These are phyloP conservation scores for Zosterops japonicus DNA, from an alignment of 2,113 vertebrate species.

Conservation along the genomic window DNA sequence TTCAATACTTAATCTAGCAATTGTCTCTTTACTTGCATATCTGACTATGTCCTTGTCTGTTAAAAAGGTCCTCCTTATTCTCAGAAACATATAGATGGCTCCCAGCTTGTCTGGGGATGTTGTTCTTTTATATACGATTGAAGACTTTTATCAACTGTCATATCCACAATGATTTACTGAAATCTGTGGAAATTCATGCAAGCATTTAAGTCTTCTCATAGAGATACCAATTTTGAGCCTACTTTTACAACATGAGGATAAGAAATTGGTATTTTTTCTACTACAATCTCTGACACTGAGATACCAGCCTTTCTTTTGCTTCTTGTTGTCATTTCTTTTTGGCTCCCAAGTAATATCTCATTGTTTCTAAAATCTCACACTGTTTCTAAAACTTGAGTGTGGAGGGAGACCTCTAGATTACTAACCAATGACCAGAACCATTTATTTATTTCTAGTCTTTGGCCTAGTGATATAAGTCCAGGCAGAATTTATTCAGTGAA, in stretches of 20 bases:
- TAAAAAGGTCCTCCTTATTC: background rate
- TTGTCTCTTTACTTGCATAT: accelerated
- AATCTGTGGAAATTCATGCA: background rate
- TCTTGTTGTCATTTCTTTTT: background rate
- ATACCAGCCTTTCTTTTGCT: background rate
- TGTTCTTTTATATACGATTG: background rate
- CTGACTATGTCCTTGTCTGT: background rate
- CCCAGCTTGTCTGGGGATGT: background rate
- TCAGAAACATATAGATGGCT: background rate
- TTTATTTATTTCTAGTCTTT: background rate
- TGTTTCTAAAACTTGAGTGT: background rate
- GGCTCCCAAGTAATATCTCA: background rate
- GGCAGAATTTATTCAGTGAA: background rate
- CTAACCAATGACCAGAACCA: background rate
- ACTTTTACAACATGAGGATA: background rate
- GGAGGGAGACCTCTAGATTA: background rate
- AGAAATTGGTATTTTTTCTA: background rate
- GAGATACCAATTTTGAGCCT: background rate
- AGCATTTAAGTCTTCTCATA: background rate
- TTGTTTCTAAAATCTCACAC: too few species aligned
- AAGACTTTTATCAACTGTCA: background rate
- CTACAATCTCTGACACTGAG: background rate
- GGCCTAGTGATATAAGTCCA: background rate
- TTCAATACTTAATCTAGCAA: background rate
- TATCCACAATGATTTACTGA: background rate